A percentile compares a stretch with the other conserved stretches of the same genome.
Conservation (phyloP, 2,113 vertebrate species). For the Excalfactoria chinensis region DNA sequence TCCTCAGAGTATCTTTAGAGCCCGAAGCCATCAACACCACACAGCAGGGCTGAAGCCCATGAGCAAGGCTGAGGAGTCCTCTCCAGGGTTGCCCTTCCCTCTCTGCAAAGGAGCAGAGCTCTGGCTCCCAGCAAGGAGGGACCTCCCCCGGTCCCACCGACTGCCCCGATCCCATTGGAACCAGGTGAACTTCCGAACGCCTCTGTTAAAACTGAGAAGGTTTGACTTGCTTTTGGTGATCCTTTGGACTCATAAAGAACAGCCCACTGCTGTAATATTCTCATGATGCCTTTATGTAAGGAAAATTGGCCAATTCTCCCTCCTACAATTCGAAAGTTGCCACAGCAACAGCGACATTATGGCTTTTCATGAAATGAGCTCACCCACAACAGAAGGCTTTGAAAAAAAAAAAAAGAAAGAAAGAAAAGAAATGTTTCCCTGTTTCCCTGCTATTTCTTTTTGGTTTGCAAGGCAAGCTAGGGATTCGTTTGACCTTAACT, state of each 20-base stretch:
- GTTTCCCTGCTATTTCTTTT: not conserved
- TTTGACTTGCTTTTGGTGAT: not conserved
- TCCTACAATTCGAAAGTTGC: slow-evolving; percentile 44
- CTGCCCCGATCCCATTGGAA: not conserved
- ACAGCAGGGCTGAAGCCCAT: not conserved
- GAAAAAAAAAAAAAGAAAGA: too few relatives aligned
- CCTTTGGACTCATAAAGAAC: not conserved
- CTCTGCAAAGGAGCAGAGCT: not conserved
- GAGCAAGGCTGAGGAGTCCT: not conserved
- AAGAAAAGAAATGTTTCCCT: too few relatives aligned
- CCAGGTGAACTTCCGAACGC: not conserved
- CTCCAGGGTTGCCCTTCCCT: not conserved
- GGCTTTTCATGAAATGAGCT: slow-evolving; percentile 42
- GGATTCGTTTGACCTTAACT: not conserved
- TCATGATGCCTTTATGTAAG: slow-evolving; percentile 39
- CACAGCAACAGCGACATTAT: slow-evolving; percentile 53
- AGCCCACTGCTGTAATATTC: slow-evolving; percentile 23
- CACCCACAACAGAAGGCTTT: slow-evolving; percentile 2
- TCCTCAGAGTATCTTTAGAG: not conserved
- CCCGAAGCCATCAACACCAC: not conserved
- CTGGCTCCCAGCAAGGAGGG: fast-evolving
- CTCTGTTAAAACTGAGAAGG: not conserved
- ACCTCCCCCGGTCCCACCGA: not conserved
- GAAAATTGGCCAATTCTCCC: slow-evolving; percentile 55
- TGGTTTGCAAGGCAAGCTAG: not conserved